Conservation (phyloP, 2,113 vertebrate genomes). For the Tautogolabrus adspersus region DNA sequence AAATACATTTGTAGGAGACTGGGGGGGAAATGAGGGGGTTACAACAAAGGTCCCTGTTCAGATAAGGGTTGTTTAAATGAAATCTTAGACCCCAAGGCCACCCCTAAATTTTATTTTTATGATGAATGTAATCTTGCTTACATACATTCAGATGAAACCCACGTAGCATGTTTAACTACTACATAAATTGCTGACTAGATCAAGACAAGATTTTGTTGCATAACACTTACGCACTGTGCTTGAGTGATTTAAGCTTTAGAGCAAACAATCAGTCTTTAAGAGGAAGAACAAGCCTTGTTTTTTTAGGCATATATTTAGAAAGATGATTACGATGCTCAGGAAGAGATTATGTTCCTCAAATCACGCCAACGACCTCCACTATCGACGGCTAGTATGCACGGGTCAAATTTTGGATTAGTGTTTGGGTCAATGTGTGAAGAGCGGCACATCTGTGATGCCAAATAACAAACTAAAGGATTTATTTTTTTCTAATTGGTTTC, state of each 20-base stretch:
- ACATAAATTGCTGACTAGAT: not conserved
- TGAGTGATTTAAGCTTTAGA: slow-evolving; percentile 11
- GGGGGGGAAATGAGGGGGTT: too few species aligned
- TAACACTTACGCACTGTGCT: not conserved
- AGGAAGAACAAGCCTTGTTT: not conserved
- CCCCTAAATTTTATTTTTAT: too few species aligned
- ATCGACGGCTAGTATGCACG: not conserved
- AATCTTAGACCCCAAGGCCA: not conserved
- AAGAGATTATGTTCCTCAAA: slow-evolving; percentile 48
- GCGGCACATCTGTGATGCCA: slow-evolving; percentile 41
- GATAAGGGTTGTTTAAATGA: too few species aligned
- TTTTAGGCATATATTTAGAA: slow-evolving; percentile 30
- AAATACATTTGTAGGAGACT: too few species aligned
- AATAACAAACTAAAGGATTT: slow-evolving; percentile 6
- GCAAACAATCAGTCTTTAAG: slow-evolving; percentile 15
- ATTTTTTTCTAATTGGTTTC: slow-evolving; percentile 8
- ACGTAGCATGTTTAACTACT: not conserved
- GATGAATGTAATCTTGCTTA: not conserved
- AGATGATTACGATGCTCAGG: slow-evolving; percentile 21
- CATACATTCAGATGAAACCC: not conserved
- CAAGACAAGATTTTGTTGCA: not conserved
- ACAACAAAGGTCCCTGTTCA: too few species aligned
- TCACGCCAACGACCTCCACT: not conserved
- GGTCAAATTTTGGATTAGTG: slow-evolving; percentile 49
- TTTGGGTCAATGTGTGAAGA: slow-evolving; percentile 54